These are phyloP conservation scores for Mesorhabditis sp. DNA, from an alignment of 2,888 invertebrate genomes.

Conservation along the genomic window DNA sequence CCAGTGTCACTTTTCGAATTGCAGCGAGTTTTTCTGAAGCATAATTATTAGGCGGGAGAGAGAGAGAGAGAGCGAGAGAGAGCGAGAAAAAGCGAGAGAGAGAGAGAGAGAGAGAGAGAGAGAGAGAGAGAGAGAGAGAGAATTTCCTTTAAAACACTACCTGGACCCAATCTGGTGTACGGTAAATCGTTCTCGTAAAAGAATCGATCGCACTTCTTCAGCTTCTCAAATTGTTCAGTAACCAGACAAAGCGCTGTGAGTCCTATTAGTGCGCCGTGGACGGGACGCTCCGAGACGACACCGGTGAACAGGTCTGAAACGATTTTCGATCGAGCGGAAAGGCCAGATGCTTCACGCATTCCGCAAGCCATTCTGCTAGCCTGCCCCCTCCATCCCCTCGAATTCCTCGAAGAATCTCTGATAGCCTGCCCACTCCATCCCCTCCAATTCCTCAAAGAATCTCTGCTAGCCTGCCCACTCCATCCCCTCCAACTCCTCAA, in stretches of 20 bases:
- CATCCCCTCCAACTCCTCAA: too few relatives aligned
- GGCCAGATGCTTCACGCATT: too few relatives aligned
- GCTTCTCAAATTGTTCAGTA: slow-evolving; percentile 71
- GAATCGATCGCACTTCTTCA: slow-evolving; percentile 81
- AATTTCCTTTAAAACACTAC: slow-evolving; percentile 14
- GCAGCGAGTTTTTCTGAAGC: slow-evolving; percentile 70
- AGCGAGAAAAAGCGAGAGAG: neutral
- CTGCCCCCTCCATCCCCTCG: too few relatives aligned
- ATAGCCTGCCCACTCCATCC: too few relatives aligned
- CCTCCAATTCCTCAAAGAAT: too few relatives aligned
- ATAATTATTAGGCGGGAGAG: neutral
- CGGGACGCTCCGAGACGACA: slow-evolving; percentile 23
- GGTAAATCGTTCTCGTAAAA: slow-evolving; percentile 60
- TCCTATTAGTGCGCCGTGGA: slow-evolving; percentile 69
- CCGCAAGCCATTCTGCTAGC: too few relatives aligned
- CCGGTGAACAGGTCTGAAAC: slow-evolving; percentile 31
- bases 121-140: neutral
- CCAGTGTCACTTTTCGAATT: slow-evolving; percentile 78
- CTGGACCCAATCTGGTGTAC: slow-evolving; percentile 36
- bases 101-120: neutral
- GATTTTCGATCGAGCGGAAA: too few relatives aligned
- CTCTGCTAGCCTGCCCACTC: too few relatives aligned
- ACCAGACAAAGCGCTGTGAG: slow-evolving; percentile 91
- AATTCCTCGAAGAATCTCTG: too few relatives aligned
- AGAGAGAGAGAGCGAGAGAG: neutral